Evolutionary conservation across 2,797 vertebrate genomes (phyloP), one percentile per base, ranked within the genome.

Genomic region (Pachyuromys duprasi): DNA sequence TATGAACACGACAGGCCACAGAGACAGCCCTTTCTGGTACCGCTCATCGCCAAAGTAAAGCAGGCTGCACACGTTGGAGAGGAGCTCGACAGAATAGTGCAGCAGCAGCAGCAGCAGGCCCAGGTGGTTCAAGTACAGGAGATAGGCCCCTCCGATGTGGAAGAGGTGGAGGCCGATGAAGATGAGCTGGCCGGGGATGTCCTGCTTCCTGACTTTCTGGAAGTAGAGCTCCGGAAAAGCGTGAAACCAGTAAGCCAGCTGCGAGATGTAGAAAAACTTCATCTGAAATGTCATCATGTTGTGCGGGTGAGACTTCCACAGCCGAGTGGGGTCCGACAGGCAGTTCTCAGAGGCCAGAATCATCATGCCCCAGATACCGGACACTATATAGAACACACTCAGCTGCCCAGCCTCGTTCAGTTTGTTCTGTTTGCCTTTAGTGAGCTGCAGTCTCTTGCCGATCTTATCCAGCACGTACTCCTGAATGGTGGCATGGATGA

Each of bases 191-290:
- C 99, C 99, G 36, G 99, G 99, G 98, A 99, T 99, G 94, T 99
- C 99, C 97, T 99, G 97, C 11, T 99, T 99, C 98, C 99, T 99
- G 93, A 98, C 99, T 98, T 99, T 99, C 98, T 99, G 99, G 98
- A 99, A 99, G 98, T 99, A 99, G 65, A 99, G 98, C 89, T 99
- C 99, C 11, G 99, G 99, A 82, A 99, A 99, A 89, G 99, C 98
- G 72, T 99, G 99, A 87, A 99, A 98, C 99, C 99, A 99, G 98
- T 99, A 99, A 70, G 99, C 99, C 97, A 99, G 97, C 98, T 99
- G 99, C 83, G 99, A 99, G 97, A 99, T 99, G 98, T 99, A 99
- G 99, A 99, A 99, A 98, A 99, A 99, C 98, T 99, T 99, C 99
- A 99, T 99, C 96, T 99, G 99, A 98, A 99, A 99, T 95, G 99